Base-by-base conservation (phyloP, 2,797 vertebrate species). In the Channallabes apus region DNA sequence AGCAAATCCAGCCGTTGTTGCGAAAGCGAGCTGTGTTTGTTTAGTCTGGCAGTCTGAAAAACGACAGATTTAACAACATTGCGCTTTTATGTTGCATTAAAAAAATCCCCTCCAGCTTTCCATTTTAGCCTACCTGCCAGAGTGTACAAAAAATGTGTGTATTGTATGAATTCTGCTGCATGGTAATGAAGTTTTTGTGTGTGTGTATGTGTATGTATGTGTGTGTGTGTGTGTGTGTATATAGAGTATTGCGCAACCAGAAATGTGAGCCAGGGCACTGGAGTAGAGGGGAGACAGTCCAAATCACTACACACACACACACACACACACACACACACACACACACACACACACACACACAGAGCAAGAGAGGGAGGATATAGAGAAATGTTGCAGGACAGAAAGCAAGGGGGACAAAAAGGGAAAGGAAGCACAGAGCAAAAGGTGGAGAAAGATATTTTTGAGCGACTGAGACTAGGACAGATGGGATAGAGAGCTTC, bases 171-270 rank as follows among this genome's bases (percentile, higher is more conserved):
- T 51, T n/a, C 61, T 29, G 61, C n/a, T 51, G 46, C 24, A 20
- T 18, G 14, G 35, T 17, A 80, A 65, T 80, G 41, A 38, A 54
- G 84, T 81, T 82, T 78, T 12, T 86, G 68, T 86, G 69, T 86
- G 65, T 64, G 29, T 58, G 65, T 73, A 71, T 59, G 32, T 80
- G 61, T 86, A 22, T 86, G 56, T 81, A 20, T 83, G 54, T 72
- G 65, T 72, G 12, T 32, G 76, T 56, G 6, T 32, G 59, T 41
- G 11, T 81, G 51, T 14, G 4, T 29, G 85, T 46, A 15, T 76
- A 6, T 68, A n/a, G n/a, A n/a, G n/a, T 76, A 90, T 95, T 95
- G 93, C 89, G 92, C 94, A 95, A 94, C 90, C 89, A 93, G 93
- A 93, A 94, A 94, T 87, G 72, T 89, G 92, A 94, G 92, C 90